Evolutionary conservation across 2,797 vertebrate species (phyloP), one percentile per base, ranked within the genome.

Genomic region (Notoglanidium macrostoma): DNA sequence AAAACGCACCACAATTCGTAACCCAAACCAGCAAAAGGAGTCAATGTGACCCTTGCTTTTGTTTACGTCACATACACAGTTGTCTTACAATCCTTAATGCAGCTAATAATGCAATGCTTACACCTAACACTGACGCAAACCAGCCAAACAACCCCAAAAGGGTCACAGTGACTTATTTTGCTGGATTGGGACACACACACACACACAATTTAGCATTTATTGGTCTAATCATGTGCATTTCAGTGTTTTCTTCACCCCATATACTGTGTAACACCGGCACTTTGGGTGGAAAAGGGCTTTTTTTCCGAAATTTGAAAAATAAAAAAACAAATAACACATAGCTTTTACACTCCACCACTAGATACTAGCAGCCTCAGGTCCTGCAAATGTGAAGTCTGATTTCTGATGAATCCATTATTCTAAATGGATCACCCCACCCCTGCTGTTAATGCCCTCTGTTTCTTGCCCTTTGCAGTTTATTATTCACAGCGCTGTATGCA

Each of bases 391-490:
- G 35, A 61, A 81, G 57, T 83, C 80, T 82, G 79, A 29, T 82
- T 82, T 82, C 80, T 32, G 80, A 51, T 59, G 44, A 83, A 67
- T 67, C 59, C 44, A 73, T 73, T 44, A 74, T 83, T 21, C 10
- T 61, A 83, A 83, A 67, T 83, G 46, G 44, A 67, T 83, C 88
- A 32, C 67, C 85, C 88, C 87, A 23, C 90, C 44, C 57, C 26
- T 67, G 61, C 80, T 67, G 61, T 67, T 83, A 67, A 67, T 83
- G 80, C 80, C 86, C 89, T 83, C 79, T 2, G 7, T n/a, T 65
- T 49, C 57, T 32, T 49, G 44, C 44, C n/a, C 61, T 51, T 65
- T 67, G 80, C 61, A 51, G 61, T 26, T 29, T 9, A 63, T 81
- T 63, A 46, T 63, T 32, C 44, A 32, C 63, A 67, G 23, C 29